Conservation (phyloP, 2,797 vertebrate genomes). For the Mus caroli region DNA sequence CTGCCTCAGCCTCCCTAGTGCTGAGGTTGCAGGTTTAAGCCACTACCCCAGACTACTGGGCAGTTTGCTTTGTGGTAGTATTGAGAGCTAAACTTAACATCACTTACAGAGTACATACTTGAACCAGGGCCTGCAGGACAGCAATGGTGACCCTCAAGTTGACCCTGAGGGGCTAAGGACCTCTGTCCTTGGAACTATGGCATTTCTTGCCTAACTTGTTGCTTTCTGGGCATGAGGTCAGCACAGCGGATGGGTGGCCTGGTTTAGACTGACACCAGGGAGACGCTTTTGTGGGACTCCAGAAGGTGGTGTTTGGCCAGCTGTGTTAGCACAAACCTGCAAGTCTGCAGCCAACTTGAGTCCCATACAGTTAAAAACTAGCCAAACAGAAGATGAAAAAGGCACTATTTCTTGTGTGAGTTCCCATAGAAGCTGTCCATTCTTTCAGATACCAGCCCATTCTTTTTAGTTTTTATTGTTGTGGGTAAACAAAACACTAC, state of each 20-base stretch:
- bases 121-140: not conserved
- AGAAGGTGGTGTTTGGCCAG: not conserved
- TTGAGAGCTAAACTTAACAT: not conserved
- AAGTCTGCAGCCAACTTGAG: not conserved
- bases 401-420: not conserved
- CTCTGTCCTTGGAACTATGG: not conserved
- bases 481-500: conserved; percentile 34
- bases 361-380: not conserved
- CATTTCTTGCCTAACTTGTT: not conserved
- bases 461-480: conserved; percentile 29
- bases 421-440: not conserved
- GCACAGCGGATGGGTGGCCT: not conserved
- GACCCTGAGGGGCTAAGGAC: not conserved
- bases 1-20: not conserved
- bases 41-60: not conserved
- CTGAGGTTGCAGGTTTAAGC: not conserved
- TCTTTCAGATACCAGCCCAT: not conserved
- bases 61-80: not conserved
- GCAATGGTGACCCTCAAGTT: not conserved
- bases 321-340: not conserved
- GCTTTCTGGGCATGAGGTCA: not conserved
- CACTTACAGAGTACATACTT: not conserved
- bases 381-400: not conserved
- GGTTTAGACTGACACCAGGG: not conserved
- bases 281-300: not conserved